Conservation (phyloP, 2,113 vertebrate genomes). For the Pedionomus torquatus region DNA sequence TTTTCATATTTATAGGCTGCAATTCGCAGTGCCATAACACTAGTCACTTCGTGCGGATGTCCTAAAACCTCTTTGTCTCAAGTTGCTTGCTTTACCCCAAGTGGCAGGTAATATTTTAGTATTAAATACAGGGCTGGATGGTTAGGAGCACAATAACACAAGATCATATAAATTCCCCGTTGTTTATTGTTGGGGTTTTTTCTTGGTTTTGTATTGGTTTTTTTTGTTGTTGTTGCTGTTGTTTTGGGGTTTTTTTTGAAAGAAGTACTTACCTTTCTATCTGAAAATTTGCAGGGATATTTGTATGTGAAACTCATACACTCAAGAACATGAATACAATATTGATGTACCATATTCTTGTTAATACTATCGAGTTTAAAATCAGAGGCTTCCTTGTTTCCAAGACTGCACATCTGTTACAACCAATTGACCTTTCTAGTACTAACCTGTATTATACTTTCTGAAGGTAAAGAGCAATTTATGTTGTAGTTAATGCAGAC, state of each 20-base stretch:
- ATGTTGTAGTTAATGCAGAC: not conserved
- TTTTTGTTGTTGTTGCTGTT: not conserved
- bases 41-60: not conserved
- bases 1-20: not conserved
- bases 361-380: not conserved
- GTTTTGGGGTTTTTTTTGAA: not conserved
- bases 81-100: not conserved
- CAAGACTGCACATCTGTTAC: not conserved
- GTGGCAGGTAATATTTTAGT: not conserved
- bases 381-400: not conserved
- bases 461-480: not conserved
- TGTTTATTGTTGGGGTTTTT: not conserved
- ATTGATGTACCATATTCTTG: not conserved
- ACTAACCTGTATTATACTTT: not conserved
- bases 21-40: not conserved
- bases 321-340: not conserved
- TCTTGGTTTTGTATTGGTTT: not conserved
- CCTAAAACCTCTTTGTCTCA: not conserved
- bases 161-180: not conserved
- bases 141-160: not conserved
- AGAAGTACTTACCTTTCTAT: not conserved
- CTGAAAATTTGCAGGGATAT: not conserved
- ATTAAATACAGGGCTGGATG: not conserved
- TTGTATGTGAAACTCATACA: not conserved
- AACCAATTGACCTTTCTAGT: not conserved